Conservation (phyloP, 2,797 vertebrate species). For the Falco berigora region DNA sequence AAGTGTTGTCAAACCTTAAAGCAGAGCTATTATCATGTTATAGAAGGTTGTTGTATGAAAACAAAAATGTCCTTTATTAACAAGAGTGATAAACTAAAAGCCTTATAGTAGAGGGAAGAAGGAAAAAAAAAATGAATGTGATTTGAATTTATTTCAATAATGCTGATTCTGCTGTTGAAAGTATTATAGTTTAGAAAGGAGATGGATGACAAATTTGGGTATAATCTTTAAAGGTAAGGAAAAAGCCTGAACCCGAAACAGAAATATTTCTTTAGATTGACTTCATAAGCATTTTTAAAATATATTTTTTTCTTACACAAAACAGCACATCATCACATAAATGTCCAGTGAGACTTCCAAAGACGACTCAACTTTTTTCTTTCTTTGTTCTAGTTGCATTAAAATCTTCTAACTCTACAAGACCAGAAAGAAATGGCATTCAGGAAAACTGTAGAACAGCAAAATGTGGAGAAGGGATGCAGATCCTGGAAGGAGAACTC, state of each 20-base stretch:
- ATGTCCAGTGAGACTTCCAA: not conserved
- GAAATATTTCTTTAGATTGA: not conserved
- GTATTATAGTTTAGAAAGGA: not conserved
- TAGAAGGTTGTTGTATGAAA: not conserved
- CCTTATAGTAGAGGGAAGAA: not conserved
- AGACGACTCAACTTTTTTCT: not conserved
- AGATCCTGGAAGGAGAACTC: conserved; percentile 78
- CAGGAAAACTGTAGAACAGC: conserved; percentile 55
- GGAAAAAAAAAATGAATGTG: not conserved
- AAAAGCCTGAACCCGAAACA: not conserved
- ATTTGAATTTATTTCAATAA: not conserved
- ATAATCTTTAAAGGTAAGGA: not conserved
- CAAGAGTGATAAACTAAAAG: not conserved
- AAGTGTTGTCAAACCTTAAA: not conserved
- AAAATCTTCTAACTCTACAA: conserved; percentile 64
- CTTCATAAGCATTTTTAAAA: not conserved
- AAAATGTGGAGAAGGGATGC: conserved; percentile 56
- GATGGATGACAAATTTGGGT: not conserved
- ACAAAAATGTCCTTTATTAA: not conserved
- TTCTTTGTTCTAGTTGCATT: conserved; percentile 71
- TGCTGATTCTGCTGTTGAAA: not conserved
- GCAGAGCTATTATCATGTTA: not conserved
- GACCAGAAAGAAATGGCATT: conserved; percentile 66
- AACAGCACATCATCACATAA: not conserved
- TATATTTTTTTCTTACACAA: not conserved